Evolutionary conservation across 2,113 vertebrate species (phyloP).

Genomic region (Actenoides hombroni): DNA sequence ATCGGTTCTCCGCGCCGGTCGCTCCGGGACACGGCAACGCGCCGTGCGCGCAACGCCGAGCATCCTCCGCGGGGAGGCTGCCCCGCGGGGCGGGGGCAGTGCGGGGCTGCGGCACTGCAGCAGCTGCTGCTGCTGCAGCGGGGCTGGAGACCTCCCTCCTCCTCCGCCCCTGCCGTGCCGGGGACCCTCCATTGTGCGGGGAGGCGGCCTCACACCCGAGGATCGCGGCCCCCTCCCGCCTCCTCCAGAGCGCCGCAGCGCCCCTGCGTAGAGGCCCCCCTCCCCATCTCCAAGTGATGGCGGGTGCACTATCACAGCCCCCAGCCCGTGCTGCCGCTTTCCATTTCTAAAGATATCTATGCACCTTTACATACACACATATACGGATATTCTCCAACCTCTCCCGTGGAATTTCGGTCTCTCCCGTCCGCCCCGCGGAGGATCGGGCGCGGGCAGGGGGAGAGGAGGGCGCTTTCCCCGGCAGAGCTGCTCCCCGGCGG

Average conservation of each 20-base stretch:
- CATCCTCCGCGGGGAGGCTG: neutral
- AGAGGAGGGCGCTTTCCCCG: neutral
- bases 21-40: too few species aligned
- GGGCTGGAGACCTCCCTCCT: neutral
- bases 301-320: neutral
- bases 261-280: neutral
- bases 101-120: constrained; percentile 36
- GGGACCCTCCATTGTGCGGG: constrained; percentile 45
- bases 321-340: neutral
- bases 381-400: neutral
- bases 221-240: neutral
- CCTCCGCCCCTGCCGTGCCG: neutral
- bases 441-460: too few species aligned
- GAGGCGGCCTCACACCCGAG: neutral
- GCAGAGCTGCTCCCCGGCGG: neutral
- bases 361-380: neutral
- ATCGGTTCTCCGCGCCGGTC: rapidly evolving
- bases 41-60: neutral
- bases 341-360: too few species aligned
- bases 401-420: neutral
- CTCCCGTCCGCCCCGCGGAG: neutral
- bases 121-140: constrained; percentile 33
- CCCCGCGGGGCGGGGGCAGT: neutral
- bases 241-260: neutral
- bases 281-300: neutral